Base-by-base conservation (phyloP, 2,113 vertebrate species). In the Cynoglossus semilaevis region DNA sequence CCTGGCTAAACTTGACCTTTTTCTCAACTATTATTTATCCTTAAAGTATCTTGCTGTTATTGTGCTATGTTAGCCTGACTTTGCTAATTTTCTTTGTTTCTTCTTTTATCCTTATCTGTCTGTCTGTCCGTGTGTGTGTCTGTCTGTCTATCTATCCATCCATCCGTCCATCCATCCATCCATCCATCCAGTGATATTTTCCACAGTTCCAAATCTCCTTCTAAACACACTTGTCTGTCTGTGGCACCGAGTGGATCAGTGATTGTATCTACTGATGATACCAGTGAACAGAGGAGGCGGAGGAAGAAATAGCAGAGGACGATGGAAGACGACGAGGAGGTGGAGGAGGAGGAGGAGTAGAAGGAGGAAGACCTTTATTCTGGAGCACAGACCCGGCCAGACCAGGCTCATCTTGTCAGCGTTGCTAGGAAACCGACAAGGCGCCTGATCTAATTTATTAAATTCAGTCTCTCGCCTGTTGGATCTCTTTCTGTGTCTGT, bases 401-500 rank as follows among this genome's bases (percentile, higher is more conserved):
- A 80, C 84, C 71, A 65, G 82, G 70, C 82, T 87, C 76, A 15
- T 74, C 80, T 83, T 61, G 67, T 66, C 74, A 75, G 67, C 70
- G 90, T 91, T 91, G 89, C 90, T 91, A 91, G 88, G 90, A 85
- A 81, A 91, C 88, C 84, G 64, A 63, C 78, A 71, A 77, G 83
- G 85, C 65, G 77, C 85, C 84, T 87, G 81, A 88, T 89, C 80
- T 88, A 87, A 89, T 90, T 88, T 90, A 90, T 89, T 84, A 84
- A 88, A 90, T 89, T 87, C 81, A 67, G 76, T 67, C 70, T 80
- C 79, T 84, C 56, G 74, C 81, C 74, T 82, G 22, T 29, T 29
- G 22, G 2, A 59, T 67, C 59, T 34, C 15, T 17, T n/a, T 45
- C 44, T 43, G 42, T n/a, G 42, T 73, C 72, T 70, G 57, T 72